These are phyloP conservation scores for Otocyon megalotis DNA, from an alignment of 2,113 vertebrate genomes.

Conservation along the genomic window DNA sequence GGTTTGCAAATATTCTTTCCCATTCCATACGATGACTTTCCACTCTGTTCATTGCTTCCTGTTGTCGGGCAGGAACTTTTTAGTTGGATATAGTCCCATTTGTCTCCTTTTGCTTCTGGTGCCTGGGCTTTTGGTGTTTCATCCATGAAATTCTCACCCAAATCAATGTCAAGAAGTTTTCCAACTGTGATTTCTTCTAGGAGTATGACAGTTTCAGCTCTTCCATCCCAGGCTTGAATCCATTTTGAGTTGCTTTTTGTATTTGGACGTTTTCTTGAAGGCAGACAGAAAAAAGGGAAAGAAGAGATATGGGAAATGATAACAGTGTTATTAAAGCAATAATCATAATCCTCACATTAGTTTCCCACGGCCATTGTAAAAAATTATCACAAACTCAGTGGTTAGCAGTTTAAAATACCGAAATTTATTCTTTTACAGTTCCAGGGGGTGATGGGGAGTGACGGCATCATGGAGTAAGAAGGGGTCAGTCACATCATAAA, in stretches of 20 bases:
- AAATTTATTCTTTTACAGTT: not conserved
- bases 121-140: too few relatives aligned
- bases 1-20: not conserved
- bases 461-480: rapidly evolving
- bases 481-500: rapidly evolving
- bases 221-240: not conserved
- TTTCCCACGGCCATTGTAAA: not conserved
- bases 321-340: not conserved
- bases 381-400: not conserved
- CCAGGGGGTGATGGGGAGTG: not conserved
- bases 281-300: not conserved
- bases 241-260: not conserved
- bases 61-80: not conserved
- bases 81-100: too few relatives aligned
- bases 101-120: not conserved
- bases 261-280: not conserved
- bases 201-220: not conserved
- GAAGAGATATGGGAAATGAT: not conserved
- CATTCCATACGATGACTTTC: not conserved
- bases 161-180: not conserved
- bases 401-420: not conserved
- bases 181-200: not conserved
- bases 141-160: not conserved
- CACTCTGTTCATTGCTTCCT: not conserved
- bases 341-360: not conserved